phyloP scores from a whole-genome alignment of 2,113 vertebrate genomes.

The Platysternon megacephalum region DNA sequence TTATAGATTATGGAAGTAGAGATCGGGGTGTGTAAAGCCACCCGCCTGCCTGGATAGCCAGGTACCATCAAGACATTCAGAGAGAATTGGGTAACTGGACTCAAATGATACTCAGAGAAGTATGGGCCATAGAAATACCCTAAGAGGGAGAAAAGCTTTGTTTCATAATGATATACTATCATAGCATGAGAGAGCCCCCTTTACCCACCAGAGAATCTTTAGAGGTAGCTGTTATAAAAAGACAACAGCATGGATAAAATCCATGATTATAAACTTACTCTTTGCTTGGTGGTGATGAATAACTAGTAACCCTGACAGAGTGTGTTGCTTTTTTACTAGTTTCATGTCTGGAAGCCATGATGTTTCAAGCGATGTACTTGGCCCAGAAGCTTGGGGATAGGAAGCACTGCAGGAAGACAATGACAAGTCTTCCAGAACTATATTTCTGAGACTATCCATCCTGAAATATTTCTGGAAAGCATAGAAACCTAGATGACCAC shows the following conservation, averaged over 20 bases:
- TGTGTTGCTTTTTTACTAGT: not conserved
- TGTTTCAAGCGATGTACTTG: fast-evolving
- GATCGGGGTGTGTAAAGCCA: conserved; percentile 12
- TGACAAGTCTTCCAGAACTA: not conserved
- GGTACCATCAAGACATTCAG: conserved; percentile 1
- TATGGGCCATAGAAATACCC: not conserved
- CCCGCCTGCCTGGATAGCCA: not conserved
- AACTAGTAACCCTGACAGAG: not conserved
- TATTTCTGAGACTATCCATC: not conserved
- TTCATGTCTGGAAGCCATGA: not conserved
- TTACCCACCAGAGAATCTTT: not conserved
- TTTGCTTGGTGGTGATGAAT: not conserved
- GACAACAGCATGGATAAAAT: not conserved
- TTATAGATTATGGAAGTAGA: not conserved
- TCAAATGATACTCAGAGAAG: not conserved
- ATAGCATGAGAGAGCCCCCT: not conserved
- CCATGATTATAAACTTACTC: not conserved
- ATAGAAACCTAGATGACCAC: not conserved
- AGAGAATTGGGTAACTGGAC: not conserved
- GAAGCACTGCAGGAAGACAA: not conserved
- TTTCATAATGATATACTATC: not conserved
- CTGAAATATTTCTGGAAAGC: not conserved
- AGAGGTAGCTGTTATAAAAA: not conserved
- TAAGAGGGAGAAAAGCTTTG: not conserved
- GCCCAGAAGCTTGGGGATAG: not conserved